Conservation (phyloP, 2,797 vertebrate species). For the Graptemys geographica region DNA sequence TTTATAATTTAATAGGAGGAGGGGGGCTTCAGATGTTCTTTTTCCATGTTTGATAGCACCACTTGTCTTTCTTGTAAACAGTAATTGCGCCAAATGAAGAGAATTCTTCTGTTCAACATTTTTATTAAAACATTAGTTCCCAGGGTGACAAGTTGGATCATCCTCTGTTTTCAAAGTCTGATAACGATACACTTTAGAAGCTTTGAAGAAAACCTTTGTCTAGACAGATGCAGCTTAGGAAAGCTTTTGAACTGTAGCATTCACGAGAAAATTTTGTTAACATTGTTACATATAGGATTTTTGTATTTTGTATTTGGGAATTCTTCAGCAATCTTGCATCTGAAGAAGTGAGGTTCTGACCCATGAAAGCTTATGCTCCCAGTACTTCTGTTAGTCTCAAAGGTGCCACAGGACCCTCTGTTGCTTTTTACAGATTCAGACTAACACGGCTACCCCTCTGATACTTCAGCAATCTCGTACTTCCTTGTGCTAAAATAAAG, state of each 20-base stretch:
- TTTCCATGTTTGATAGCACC: conserved; percentile 21
- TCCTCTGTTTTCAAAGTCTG: conserved; percentile 52
- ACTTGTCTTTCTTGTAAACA: conserved; percentile 8
- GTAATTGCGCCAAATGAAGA: not conserved
- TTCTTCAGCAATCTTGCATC: not conserved
- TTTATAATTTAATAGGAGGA: conserved; percentile 61
- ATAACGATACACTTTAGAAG: conserved; percentile 38
- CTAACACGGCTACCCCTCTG: too few relatives aligned
- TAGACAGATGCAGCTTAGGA: conserved; percentile 53
- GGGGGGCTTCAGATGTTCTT: conserved; percentile 25
- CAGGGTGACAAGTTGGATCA: conserved; percentile 25
- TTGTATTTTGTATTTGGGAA: not conserved
- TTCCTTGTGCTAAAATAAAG: conserved; percentile 3
- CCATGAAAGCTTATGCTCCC: too few relatives aligned
- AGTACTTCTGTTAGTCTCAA: too few relatives aligned
- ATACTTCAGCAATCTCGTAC: not conserved
- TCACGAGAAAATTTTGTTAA: conserved; percentile 33
- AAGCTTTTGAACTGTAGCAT: conserved; percentile 46
- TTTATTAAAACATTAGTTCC: conserved; percentile 63
- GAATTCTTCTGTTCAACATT: conserved; percentile 22
- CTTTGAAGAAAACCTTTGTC: conserved; percentile 65
- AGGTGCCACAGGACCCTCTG: too few relatives aligned
- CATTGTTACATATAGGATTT: not conserved
- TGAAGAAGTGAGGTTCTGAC: too few relatives aligned
- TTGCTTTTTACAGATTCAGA: too few relatives aligned